A percentile compares a stretch with the other conserved stretches of the same genome.
These are phyloP conservation scores for Listrodromus nycthemerus DNA, from an alignment of 2,888 invertebrate species.

Conservation along the genomic window DNA sequence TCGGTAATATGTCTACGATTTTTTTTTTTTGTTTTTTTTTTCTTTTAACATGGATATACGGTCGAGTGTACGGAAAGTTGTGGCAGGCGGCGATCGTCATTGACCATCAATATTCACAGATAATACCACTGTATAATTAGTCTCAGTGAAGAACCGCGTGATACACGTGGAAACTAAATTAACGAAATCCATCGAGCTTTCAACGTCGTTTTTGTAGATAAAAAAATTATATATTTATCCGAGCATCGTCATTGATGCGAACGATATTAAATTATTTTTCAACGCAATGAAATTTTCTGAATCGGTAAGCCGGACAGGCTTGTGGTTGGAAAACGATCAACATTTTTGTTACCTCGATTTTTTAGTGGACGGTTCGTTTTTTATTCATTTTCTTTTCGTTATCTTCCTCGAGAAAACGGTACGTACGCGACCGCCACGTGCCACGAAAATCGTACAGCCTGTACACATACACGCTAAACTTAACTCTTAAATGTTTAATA, in stretches of 20 bases:
- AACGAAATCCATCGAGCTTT: conserved; percentile 18
- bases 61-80: conserved; percentile 68
- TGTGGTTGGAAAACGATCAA: not conserved
- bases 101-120: conserved; percentile 41
- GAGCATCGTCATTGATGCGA: conserved; percentile 4
- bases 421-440: conserved; percentile 75
- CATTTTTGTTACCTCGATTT: conserved; percentile 37
- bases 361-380: conserved; percentile 51
- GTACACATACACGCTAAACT: conserved; percentile 79
- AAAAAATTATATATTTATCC: conserved; percentile 8
- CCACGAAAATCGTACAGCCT: conserved; percentile 80
- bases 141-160: conserved; percentile 28
- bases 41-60: conserved; percentile 79
- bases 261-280: conserved; percentile 29
- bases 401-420: conserved; percentile 47
- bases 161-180: conserved; percentile 30
- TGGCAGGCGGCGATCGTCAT: conserved; percentile 53
- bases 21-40: conserved; percentile 58
- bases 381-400: conserved; percentile 35
- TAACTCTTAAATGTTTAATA: conserved; percentile 77
- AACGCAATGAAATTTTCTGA: conserved; percentile 22
- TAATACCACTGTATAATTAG: conserved; percentile 23
- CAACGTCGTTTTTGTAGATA: conserved; percentile 9
- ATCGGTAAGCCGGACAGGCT: conserved; percentile 8
- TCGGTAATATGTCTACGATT: conserved; percentile 79